Evolutionary conservation across 2,113 vertebrate species (phyloP).

Genomic region (Grus americana): DNA sequence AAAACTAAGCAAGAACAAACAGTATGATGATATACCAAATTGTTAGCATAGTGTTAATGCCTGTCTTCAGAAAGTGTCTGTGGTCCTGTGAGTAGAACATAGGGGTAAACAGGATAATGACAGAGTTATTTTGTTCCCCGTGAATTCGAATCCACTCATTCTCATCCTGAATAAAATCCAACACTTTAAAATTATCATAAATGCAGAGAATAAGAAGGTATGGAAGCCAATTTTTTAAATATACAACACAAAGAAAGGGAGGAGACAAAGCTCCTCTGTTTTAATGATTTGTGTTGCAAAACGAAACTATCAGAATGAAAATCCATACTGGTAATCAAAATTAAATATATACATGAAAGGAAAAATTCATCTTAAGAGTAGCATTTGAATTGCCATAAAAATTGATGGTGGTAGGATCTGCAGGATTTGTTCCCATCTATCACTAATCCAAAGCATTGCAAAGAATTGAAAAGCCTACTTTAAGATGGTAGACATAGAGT

Average conservation of each 20-base stretch:
- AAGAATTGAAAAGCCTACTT: slow-evolving; percentile 9
- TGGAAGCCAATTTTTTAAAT: neutral
- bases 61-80: neutral
- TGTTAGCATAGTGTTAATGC: neutral
- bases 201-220: neutral
- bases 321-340: neutral
- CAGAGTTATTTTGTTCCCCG: neutral
- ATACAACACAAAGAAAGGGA: neutral
- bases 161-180: neutral
- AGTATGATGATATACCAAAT: neutral
- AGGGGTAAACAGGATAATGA: neutral
- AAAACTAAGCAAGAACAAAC: neutral
- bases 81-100: neutral
- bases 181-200: neutral
- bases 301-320: neutral
- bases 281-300: neutral
- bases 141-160: neutral
- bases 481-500: neutral
- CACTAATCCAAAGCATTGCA: neutral
- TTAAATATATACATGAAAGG: neutral
- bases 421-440: neutral
- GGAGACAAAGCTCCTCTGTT: neutral
- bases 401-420: neutral
- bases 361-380: neutral
- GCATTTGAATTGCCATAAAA: neutral